Conservation (phyloP, 2,888 invertebrate genomes). For the Galeopsomyia nigrocyanea region DNA sequence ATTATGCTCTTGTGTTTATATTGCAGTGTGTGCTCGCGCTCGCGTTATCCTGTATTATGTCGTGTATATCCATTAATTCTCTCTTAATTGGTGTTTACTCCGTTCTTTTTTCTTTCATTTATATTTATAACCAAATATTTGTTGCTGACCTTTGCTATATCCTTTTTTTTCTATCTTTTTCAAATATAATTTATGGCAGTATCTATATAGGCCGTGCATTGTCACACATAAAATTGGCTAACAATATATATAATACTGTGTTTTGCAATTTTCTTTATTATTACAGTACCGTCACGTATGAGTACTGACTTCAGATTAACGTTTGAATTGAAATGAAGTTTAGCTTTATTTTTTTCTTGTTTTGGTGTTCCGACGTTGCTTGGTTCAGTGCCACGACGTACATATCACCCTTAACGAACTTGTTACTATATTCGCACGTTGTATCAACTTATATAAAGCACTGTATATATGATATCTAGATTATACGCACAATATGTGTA, state of each 20-base stretch:
- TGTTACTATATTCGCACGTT: constrained; percentile 25
- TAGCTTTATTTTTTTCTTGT: background rate
- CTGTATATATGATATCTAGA: constrained; percentile 13
- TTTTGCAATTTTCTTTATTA: constrained; percentile 21
- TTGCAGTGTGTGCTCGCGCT: constrained; percentile 22
- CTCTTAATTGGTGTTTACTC: constrained; percentile 14
- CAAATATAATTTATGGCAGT: constrained; percentile 16
- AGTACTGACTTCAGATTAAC: constrained; percentile 2
- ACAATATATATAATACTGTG: constrained; percentile 20
- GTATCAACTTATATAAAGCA: constrained; percentile 19
- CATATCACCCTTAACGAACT: constrained; percentile 1
- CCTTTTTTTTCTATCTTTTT: background rate
- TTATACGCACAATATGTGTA: constrained; percentile 28
- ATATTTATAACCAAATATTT: constrained; percentile 28
- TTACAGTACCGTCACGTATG: constrained; percentile 12
- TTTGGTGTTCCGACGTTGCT: constrained; percentile 26
- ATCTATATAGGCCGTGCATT: constrained; percentile 10
- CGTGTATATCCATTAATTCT: constrained; percentile 6
- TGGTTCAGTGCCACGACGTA: background rate
- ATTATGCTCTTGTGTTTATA: constrained; percentile 9
- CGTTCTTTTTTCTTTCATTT: constrained; percentile 7
- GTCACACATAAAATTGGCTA: constrained; percentile 1
- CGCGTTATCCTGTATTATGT: constrained; percentile 30
- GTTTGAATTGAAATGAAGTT: background rate
- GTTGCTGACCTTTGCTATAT: constrained; percentile 7